Percentiles rank a stretch among this genome's conserved stretches.
Evolutionary conservation across 1,140 invertebrate genomes (phyloP).

Genomic region (Atta cephalotes): DNA sequence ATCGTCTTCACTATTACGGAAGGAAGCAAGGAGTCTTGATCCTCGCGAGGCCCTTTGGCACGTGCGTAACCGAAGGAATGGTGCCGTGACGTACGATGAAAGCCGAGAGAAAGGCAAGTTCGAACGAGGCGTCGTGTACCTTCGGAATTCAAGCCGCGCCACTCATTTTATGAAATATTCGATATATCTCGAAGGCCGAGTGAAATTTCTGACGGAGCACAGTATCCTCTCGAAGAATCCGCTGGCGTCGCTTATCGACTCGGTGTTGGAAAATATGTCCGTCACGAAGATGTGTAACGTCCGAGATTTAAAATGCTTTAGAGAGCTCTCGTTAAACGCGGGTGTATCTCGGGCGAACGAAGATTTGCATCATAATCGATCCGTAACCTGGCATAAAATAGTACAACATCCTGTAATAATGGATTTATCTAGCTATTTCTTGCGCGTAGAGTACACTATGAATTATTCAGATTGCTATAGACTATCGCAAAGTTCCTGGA

Average conservation of each 20-base stretch:
- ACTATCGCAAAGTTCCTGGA: constrained; percentile 5
- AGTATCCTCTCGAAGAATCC: constrained; percentile 70
- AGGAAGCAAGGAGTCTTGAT: constrained; percentile 34
- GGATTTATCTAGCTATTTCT: constrained; percentile 33
- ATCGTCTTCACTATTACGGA: constrained; percentile 63
- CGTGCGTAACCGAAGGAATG: constrained; percentile 38
- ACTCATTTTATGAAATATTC: constrained; percentile 80
- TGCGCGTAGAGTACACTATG: not conserved
- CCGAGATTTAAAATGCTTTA: not conserved
- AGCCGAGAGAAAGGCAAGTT: constrained; percentile 12
- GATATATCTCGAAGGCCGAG: constrained; percentile 69
- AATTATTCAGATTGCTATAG: constrained; percentile 50
- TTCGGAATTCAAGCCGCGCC: constrained; percentile 75
- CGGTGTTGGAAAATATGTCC: constrained; percentile 21
- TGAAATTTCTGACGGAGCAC: constrained; percentile 75
- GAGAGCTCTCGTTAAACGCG: constrained; percentile 18
- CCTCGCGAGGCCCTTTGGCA: constrained; percentile 40
- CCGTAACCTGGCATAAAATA: constrained; percentile 17
- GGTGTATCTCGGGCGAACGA: not conserved
- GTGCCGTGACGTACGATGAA: constrained; percentile 19
- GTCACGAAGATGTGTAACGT: constrained; percentile 17
- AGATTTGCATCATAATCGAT: constrained; percentile 52
- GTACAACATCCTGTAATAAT: constrained; percentile 21
- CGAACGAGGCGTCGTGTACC: constrained; percentile 34
- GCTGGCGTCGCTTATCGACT: constrained; percentile 42